Base-by-base conservation (phyloP, 2,113 vertebrate genomes). In the Galemys pyrenaicus region DNA sequence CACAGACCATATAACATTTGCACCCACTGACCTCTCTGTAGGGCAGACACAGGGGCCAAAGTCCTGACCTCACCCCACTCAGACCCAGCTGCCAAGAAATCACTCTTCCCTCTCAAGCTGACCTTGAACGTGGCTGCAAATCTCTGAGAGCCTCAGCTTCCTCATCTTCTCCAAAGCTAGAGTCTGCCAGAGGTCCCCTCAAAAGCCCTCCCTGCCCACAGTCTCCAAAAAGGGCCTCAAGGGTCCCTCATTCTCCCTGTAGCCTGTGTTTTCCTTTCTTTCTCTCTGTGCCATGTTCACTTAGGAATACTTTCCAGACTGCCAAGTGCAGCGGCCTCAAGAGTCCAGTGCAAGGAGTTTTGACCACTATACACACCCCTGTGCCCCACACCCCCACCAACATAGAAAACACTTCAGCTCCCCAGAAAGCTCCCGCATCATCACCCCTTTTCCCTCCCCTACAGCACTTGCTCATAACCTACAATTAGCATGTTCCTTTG, bases 401-500 rank as follows among this genome's bases (percentile, higher is more conserved):
- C 60, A 91, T 12, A 65, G 68, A 82, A 91, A 95, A 62, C 41
- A 70, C 28, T 79, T 28, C 80, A 71, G 68, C 65, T 65, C 46
- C 62, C 87, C 44, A 68, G 58, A 70, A 78, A 73, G 71, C 62
- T 68, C 91, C 58, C 54, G 9, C 11, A 2, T 67, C 80, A 65
- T 49, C 2, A 0, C 82, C 51, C 74, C 80, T 91, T 80, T n/a
- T 60, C 84, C 87, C 54, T 67, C 35, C 83, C 30, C 10, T 39
- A 62, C 75, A 44, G 12, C 44, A 5, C 74, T 80, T 32, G 16
- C 83, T 91, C 80, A 91, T 67, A 91, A 79, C 93, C 94, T 93
- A 41, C 93, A 93, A 91, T 94, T 91, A 96, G 89, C 78, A 44
- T 84, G 87, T 77, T 89, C 87, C 44, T 94, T 60, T 87, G 94